Conservation (phyloP, 2,113 vertebrate species). For the Prunella fulvescens region DNA sequence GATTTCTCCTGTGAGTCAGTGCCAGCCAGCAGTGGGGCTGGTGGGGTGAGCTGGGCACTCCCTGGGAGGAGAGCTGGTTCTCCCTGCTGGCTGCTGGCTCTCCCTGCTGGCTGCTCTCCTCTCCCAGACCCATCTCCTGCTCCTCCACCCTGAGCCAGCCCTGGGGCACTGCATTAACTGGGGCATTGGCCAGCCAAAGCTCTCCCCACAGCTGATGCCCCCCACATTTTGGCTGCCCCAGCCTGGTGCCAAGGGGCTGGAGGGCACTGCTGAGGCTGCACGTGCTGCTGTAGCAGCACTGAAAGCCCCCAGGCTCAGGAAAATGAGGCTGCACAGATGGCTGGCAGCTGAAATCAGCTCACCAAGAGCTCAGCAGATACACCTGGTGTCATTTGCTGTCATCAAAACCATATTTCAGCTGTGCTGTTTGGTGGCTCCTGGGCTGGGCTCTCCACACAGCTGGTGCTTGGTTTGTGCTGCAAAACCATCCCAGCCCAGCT, state of each 20-base stretch:
- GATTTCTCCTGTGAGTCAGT: neutral
- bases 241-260: neutral
- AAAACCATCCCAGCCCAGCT: neutral
- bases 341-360: neutral
- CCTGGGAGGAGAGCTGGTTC: too few species aligned
- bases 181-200: neutral
- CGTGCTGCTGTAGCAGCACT: neutral
- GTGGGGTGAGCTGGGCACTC: neutral
- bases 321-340: neutral
- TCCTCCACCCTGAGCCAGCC: neutral
- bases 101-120: neutral
- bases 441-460: accelerated
- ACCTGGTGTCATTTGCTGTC: neutral
- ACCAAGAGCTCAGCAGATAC: neutral
- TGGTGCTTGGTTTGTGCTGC: neutral
- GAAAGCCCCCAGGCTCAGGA: neutral
- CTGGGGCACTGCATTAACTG: neutral
- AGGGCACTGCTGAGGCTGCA: neutral
- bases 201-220: neutral
- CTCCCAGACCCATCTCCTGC: neutral
- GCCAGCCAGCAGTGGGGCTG: too few species aligned
- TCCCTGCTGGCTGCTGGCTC: neutral
- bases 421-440: too few species aligned
- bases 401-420: neutral
- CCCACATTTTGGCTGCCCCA: neutral